phyloP scores from a whole-genome alignment of 2,797 vertebrate species.

The Tolypeutes matacus region DNA sequence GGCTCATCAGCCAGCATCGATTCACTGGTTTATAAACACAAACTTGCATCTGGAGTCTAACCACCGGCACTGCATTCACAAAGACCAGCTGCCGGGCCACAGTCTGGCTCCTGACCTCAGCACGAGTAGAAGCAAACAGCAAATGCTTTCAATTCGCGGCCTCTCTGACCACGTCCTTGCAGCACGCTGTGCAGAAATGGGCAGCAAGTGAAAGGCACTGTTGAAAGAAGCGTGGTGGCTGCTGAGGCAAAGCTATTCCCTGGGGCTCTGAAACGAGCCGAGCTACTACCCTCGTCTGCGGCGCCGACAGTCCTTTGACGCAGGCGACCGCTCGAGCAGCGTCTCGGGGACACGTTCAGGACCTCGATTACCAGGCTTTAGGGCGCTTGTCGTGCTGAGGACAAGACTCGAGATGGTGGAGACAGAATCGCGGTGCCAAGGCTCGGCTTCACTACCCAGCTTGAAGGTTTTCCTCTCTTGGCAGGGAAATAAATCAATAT shows the following conservation, averaged over 20 bases:
- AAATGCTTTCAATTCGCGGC: not conserved
- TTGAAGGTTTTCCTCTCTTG: slow-evolving; percentile 49
- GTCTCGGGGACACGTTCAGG: not conserved
- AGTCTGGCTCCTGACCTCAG: not conserved
- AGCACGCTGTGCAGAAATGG: slow-evolving; percentile 6
- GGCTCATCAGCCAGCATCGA: not conserved
- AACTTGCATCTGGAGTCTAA: not conserved
- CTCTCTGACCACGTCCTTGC: slow-evolving; percentile 24
- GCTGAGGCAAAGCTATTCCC: not conserved
- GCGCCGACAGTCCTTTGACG: not conserved
- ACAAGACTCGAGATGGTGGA: slow-evolving; percentile 46
- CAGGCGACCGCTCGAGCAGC: not conserved
- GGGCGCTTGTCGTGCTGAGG: not conserved
- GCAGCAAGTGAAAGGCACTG: slow-evolving; percentile 1
- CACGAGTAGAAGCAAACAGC: slow-evolving; percentile 15
- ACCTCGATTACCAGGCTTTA: not conserved
- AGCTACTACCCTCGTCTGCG: not conserved
- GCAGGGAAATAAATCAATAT: slow-evolving; percentile 65
- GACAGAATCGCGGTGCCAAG: not conserved
- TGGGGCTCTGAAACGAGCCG: not conserved
- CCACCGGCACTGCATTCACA: slow-evolving; percentile 22
- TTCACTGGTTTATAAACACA: slow-evolving; percentile 40
- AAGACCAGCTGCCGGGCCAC: slow-evolving; percentile 47
- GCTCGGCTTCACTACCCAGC: slow-evolving; percentile 4
- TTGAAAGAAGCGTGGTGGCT: not conserved